Base-by-base conservation (phyloP, 1,140 invertebrate species). In the Lepidurus apus region DNA sequence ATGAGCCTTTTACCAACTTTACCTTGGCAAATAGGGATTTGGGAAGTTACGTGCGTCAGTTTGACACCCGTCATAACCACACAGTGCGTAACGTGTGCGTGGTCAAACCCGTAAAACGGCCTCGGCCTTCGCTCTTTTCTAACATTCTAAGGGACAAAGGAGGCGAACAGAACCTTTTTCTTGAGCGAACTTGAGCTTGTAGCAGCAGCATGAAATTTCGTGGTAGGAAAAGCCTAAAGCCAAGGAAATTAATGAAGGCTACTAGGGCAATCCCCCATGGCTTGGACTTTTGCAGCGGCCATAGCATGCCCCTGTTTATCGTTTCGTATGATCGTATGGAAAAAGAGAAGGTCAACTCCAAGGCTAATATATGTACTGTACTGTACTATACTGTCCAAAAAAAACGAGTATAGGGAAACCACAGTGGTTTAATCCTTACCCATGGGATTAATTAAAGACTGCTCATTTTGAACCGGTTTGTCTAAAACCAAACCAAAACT, bases 331-430 rank as follows among this genome's bases (percentile, higher is more conserved):
- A 21, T 13, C 34, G 4, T 34, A n/a, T 6, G 53, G 53, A n/a
- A 47, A 47, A 47, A 47, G 45, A 47, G 45, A 65, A 65, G 53
- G 53, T 65, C 53, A 65, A 65, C 53, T 65, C 53, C 53, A 65
- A 65, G 53, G 53, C 53, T 65, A 65, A 65, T 65, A 65, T 65
- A 65, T 65, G 53, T 65, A 65, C 21, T 10, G 47, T 13, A 13
- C 21, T n/a, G n/a, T n/a, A n/a, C n/a, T n/a, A n/a, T n/a, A n/a
- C n/a, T n/a, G n/a, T n/a, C n/a, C n/a, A n/a, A n/a, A n/a, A n/a
- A n/a, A n/a, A n/a, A n/a, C n/a, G n/a, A n/a, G n/a, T n/a, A n/a
- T n/a, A n/a, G n/a, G n/a, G n/a, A n/a, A n/a, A n/a, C n/a, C n/a
- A n/a, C n/a, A n/a, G n/a, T n/a, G n/a, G n/a, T n/a, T n/a, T n/a